These are phyloP conservation scores for Catocala sponsa DNA, from an alignment of 2,888 invertebrate genomes.

Conservation along the genomic window DNA sequence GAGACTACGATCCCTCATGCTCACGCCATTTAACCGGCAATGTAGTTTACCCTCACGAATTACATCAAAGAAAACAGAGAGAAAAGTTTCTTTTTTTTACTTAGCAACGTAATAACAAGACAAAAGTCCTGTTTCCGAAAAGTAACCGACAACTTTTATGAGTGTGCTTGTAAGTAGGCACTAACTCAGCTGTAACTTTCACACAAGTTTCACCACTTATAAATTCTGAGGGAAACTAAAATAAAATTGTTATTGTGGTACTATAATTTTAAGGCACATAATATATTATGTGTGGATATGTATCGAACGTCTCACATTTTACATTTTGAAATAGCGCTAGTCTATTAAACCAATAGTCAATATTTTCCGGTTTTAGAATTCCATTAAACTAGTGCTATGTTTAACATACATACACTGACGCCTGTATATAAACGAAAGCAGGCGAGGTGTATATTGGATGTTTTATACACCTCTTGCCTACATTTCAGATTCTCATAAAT, in stretches of 20 bases:
- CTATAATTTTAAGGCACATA: slow-evolving; percentile 16
- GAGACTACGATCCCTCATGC: too few species aligned
- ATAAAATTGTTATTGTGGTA: slow-evolving; percentile 17
- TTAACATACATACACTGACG: too few species aligned
- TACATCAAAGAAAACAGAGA: slow-evolving; percentile 26
- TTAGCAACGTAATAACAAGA: slow-evolving; percentile 40
- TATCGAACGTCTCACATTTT: not conserved
- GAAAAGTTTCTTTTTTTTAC: slow-evolving; percentile 25
- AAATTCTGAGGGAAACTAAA: slow-evolving; percentile 22
- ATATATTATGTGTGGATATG: not conserved
- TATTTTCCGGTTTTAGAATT: too few species aligned
- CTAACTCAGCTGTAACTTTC: slow-evolving; percentile 38
- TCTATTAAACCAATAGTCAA: too few species aligned
- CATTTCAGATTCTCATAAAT: too few species aligned
- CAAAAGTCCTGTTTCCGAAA: slow-evolving; percentile 31
- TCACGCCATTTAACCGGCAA: too few species aligned
- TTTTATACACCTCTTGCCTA: too few species aligned
- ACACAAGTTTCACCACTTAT: slow-evolving; percentile 27
- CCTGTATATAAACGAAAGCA: too few species aligned
- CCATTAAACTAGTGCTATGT: too few species aligned
- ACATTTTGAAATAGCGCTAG: not conserved
- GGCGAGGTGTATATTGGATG: too few species aligned
- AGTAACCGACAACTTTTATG: slow-evolving; percentile 37
- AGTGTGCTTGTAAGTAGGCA: slow-evolving; percentile 30
- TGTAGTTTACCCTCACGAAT: slow-evolving; percentile 19